A percentile compares a stretch with the other conserved stretches of the same genome.
These are phyloP conservation scores for Datnioides undecimradiatus DNA, from an alignment of 2,113 vertebrate species.

Conservation along the genomic window DNA sequence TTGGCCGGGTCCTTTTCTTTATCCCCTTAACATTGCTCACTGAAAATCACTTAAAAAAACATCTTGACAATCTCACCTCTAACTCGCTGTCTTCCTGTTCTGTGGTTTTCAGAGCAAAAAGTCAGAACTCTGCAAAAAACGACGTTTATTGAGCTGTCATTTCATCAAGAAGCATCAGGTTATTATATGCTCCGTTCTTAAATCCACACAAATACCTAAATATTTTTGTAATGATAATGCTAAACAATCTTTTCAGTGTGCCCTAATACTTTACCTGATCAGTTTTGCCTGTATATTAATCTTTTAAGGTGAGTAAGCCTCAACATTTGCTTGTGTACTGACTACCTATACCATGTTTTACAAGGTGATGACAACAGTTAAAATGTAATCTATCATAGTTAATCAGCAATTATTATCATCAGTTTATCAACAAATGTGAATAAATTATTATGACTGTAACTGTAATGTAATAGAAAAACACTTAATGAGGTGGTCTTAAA, in stretches of 20 bases:
- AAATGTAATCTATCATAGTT: not conserved
- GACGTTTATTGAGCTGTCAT: not conserved
- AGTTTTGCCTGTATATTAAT: not conserved
- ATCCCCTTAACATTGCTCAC: not conserved
- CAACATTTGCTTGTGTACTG: not conserved
- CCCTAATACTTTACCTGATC: not conserved
- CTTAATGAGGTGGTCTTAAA: no score
- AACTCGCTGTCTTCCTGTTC: slow-evolving; percentile 47
- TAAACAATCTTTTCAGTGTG: not conserved
- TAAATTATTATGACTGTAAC: not conserved
- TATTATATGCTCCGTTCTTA: not conserved
- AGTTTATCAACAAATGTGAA: not conserved
- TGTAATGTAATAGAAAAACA: not conserved
- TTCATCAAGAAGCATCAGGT: not conserved
- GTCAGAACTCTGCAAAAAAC: rapidly evolving
- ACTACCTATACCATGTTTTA: not conserved
- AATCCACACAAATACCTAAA: not conserved
- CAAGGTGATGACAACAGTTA: no score
- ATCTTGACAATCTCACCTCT: slow-evolving; percentile 12
- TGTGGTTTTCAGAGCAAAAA: slow-evolving; percentile 26
- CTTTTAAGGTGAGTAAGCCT: not conserved
- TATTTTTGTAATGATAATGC: not conserved
- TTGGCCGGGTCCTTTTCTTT: slow-evolving; percentile 1
- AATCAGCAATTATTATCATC: not conserved
- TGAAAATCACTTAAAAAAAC: slow-evolving; percentile 32